These are phyloP conservation scores for Ataeniobius toweri DNA, from an alignment of 2,797 vertebrate species.

Conservation along the genomic window DNA sequence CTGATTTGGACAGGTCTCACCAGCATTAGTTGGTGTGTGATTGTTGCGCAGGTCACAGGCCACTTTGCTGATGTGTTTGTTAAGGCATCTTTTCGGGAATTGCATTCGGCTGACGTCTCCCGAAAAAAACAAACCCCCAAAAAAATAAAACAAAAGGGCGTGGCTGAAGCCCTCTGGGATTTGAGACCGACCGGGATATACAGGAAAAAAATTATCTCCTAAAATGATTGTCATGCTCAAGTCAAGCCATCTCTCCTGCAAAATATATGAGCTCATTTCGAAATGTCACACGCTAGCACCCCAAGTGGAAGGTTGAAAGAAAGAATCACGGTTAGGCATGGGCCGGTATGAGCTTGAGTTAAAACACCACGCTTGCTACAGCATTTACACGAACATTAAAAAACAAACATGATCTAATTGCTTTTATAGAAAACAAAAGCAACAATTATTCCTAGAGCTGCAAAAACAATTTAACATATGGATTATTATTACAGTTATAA, in stretches of 20 bases:
- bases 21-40: constrained; percentile 78
- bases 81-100: constrained; percentile 85
- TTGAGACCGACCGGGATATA: constrained; percentile 30
- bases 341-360: not conserved
- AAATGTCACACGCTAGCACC: constrained; percentile 84
- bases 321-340: constrained; percentile 64
- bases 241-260: constrained; percentile 90
- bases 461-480: not conserved
- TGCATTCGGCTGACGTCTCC: constrained; percentile 72
- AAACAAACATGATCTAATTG: not conserved
- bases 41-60: constrained; percentile 83
- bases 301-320: constrained; percentile 85
- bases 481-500: not conserved
- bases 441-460: not conserved
- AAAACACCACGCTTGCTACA: not conserved
- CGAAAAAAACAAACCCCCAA: constrained; percentile 37
- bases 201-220: constrained; percentile 48
- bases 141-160: constrained; percentile 12
- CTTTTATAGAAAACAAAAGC: not conserved
- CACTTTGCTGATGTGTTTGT: constrained; percentile 75
- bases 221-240: constrained; percentile 87
- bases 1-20: constrained; percentile 78
- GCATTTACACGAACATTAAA: not conserved
- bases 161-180: constrained; percentile 20
- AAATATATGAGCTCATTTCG: constrained; percentile 75